Percentiles rank a stretch among this genome's conserved stretches.
These are phyloP conservation scores for Eidolon helvum DNA, from an alignment of 2,113 vertebrate species.

Conservation along the genomic window DNA sequence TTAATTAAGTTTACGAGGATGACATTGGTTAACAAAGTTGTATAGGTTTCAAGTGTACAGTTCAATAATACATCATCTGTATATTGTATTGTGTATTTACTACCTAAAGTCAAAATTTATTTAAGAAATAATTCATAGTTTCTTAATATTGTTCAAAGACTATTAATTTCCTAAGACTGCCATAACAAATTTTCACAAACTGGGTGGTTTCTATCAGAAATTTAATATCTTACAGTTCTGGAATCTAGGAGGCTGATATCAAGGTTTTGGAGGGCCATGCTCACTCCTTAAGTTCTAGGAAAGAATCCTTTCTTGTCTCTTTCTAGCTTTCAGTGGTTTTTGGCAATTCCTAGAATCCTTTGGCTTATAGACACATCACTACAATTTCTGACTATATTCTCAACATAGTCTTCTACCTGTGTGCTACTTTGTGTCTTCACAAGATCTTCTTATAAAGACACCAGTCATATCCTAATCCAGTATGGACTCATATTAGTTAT, in stretches of 20 bases:
- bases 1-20: too few relatives aligned
- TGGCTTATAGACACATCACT: not conserved
- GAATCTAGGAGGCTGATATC: too few relatives aligned
- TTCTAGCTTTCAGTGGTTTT: not conserved
- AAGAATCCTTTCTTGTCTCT: not conserved
- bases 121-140: not conserved
- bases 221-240: not conserved
- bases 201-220: not conserved
- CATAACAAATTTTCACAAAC: not conserved
- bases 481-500: not conserved
- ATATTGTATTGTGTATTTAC: too few relatives aligned
- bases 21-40: too few relatives aligned
- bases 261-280: not conserved
- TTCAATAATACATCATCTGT: too few relatives aligned
- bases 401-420: not conserved
- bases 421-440: not conserved
- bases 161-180: not conserved
- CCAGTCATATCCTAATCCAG: not conserved
- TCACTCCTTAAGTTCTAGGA: not conserved
- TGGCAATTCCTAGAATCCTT: not conserved
- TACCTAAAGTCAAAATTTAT: too few relatives aligned
- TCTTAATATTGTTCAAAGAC: not conserved
- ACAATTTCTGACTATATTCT: not conserved
- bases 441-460: not conserved
- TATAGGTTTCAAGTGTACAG: too few relatives aligned